These are phyloP conservation scores for Branchipolynoe longqiensis DNA, from an alignment of 2,888 invertebrate species.

Conservation along the genomic window DNA sequence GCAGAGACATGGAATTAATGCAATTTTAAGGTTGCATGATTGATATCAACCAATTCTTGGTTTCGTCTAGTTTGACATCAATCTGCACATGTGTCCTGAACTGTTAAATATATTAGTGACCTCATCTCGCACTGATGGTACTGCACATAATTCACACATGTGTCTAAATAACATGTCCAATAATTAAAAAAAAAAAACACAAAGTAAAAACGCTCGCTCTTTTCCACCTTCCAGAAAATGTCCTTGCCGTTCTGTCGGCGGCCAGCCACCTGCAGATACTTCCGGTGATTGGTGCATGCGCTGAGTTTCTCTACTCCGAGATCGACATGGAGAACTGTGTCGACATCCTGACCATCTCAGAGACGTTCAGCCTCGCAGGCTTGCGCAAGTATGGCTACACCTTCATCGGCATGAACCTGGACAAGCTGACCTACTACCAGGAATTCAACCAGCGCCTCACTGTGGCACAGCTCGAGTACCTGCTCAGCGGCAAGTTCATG, in stretches of 20 bases:
- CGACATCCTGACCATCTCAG: conserved; percentile 87
- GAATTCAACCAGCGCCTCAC: conserved; percentile 85
- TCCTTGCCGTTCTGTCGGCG: conserved; percentile 87
- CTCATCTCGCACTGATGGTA: no score
- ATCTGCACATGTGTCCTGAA: no score
- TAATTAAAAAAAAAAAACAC: no score
- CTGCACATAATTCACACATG: no score
- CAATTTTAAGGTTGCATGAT: no score
- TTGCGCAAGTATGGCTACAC: conserved; percentile 85
- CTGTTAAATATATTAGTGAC: no score
- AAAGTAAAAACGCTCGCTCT: no score
- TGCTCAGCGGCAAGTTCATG: conserved; percentile 86
- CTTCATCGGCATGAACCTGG: conserved; percentile 86
- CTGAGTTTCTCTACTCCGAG: conserved; percentile 86
- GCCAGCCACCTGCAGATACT: conserved; percentile 87
- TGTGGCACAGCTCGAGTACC: conserved; percentile 85
- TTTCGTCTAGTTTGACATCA: no score
- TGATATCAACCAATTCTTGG: no score
- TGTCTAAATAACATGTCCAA: no score
- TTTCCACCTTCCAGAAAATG: conserved; percentile 82
- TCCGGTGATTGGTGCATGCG: conserved; percentile 87
- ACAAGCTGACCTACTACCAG: conserved; percentile 85
- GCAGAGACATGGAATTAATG: no score
- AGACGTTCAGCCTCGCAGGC: conserved; percentile 86
- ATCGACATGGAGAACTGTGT: conserved; percentile 88